A percentile compares a stretch with the other conserved stretches of the same genome.
phyloP scores from a whole-genome alignment of 2,113 vertebrate species.

The Amphiprion ocellaris region DNA sequence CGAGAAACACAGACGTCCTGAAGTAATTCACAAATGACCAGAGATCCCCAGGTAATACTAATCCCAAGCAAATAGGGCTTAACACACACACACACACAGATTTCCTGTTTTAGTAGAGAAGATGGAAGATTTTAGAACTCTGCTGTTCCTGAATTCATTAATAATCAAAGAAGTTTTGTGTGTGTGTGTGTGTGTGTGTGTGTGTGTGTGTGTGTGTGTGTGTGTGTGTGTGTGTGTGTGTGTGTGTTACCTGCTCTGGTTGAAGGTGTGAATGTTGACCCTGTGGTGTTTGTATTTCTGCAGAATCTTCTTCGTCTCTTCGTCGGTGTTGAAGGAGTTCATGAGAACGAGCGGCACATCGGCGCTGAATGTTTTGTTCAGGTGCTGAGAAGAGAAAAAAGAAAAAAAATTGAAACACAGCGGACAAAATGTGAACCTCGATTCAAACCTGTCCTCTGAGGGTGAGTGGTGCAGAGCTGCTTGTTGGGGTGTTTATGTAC shows the following conservation, averaged over 20 bases:
- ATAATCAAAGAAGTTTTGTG: too few species aligned
- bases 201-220: not conserved
- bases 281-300: conserved; percentile 96
- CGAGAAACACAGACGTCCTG: too few species aligned
- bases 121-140: too few species aligned
- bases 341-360: conserved; percentile 96
- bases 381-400: conserved; percentile 83
- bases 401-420: not conserved
- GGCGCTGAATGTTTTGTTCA: conserved; percentile 93
- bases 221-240: not conserved
- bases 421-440: not conserved
- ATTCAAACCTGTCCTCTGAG: not conserved
- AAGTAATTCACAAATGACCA: too few species aligned
- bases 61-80: too few species aligned
- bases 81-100: too few species aligned
- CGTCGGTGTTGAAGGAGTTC: conserved; percentile 99
- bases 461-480: fast-evolving
- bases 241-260: conserved; percentile 94
- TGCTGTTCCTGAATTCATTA: too few species aligned
- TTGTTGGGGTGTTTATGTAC: conserved; percentile 65
- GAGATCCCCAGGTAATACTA: too few species aligned
- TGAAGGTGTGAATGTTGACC: conserved; percentile 97
- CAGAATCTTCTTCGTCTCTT: conserved; percentile 98
- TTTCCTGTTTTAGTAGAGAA: too few species aligned
- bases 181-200: too few species aligned